Evolutionary conservation across 2,888 invertebrate species (phyloP).

Genomic region (Cryptus armator): DNA sequence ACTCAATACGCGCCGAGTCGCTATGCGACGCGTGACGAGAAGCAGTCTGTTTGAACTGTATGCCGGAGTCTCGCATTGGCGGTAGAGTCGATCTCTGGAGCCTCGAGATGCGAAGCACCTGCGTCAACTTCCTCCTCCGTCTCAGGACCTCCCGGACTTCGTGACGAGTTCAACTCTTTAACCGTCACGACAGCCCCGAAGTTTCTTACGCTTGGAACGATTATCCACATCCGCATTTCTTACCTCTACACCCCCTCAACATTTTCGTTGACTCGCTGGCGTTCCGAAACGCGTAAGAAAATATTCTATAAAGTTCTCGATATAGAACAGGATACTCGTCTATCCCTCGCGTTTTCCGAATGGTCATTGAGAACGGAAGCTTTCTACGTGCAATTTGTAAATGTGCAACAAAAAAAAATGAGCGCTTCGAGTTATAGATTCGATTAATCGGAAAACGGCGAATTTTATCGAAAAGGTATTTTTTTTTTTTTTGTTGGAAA

Average conservation of each 20-base stretch:
- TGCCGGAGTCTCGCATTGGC: constrained; percentile 71
- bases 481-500: background rate
- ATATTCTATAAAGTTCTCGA: constrained; percentile 40
- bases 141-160: constrained; percentile 77
- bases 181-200: constrained; percentile 37
- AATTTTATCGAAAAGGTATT: background rate
- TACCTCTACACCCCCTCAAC: constrained; percentile 13
- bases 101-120: constrained; percentile 76
- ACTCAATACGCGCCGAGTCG: constrained; percentile 74
- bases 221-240: constrained; percentile 59
- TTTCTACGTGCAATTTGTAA: background rate
- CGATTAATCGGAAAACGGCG: background rate
- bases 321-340: constrained; percentile 13
- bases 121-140: constrained; percentile 83
- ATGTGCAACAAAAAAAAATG: background rate
- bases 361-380: background rate
- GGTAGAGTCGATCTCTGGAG: constrained; percentile 74
- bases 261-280: constrained; percentile 42
- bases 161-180: constrained; percentile 72
- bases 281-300: constrained; percentile 50
- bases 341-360: background rate
- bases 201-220: constrained; percentile 25
- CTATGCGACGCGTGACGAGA: constrained; percentile 72
- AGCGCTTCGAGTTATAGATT: background rate
- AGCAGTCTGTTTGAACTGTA: constrained; percentile 78